phyloP scores from a whole-genome alignment of 2,888 invertebrate genomes.

The Aphrophora alni region DNA sequence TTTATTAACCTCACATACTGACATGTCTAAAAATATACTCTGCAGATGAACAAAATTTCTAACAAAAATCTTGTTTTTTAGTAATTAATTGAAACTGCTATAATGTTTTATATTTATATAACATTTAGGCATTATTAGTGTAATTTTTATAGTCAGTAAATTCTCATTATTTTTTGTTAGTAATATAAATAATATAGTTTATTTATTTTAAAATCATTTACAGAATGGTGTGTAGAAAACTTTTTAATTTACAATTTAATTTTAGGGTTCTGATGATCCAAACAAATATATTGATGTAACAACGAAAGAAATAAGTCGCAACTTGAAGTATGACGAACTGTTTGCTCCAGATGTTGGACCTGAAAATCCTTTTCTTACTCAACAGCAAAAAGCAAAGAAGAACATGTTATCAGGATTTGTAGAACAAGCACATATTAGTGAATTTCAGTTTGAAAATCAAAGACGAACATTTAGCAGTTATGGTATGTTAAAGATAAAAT shows the following conservation, averaged over 20 bases:
- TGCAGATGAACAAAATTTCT: too few species aligned
- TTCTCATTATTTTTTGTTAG: too few species aligned
- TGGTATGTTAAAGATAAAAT: constrained; percentile 62
- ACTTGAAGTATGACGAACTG: constrained; percentile 94
- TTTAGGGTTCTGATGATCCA: constrained; percentile 73
- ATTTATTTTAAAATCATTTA: too few species aligned
- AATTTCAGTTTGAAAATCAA: constrained; percentile 97
- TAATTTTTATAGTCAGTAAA: too few species aligned
- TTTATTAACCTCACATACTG: too few species aligned
- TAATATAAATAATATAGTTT: too few species aligned
- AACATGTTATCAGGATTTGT: constrained; percentile 95
- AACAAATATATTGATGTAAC: constrained; percentile 77
- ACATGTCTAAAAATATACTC: too few species aligned
- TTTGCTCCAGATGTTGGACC: constrained; percentile 93
- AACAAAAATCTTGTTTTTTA: too few species aligned
- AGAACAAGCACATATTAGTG: constrained; percentile 93
- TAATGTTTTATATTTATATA: too few species aligned
- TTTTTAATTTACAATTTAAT: constrained; percentile 36
- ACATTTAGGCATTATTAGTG: too few species aligned
- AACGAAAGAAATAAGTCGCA: constrained; percentile 82
- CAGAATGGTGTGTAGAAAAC: too few species aligned
- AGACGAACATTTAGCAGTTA: constrained; percentile 92
- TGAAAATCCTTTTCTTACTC: constrained; percentile 90
- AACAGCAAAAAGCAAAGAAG: constrained; percentile 84
- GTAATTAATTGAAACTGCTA: too few species aligned